Percentiles rank a stretch among this genome's conserved stretches.
Conservation (phyloP, 2,113 vertebrate species). For the Gorsachius goisagi region DNA sequence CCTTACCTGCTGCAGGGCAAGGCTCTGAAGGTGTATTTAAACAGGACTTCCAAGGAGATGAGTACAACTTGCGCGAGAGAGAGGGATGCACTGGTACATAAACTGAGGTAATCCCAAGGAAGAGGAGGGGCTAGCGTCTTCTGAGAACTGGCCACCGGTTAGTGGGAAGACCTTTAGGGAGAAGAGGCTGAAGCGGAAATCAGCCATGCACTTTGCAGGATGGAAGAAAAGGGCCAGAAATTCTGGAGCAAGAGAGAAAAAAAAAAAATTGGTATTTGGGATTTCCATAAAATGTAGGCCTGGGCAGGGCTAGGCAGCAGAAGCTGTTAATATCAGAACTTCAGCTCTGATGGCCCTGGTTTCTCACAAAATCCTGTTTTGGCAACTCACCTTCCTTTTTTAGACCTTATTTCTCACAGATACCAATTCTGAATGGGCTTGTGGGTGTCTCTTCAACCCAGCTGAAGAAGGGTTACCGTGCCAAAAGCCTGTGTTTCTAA, state of each 20-base stretch:
- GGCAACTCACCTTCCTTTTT: not conserved
- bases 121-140: not conserved
- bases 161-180: not conserved
- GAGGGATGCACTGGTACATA: not conserved
- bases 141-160: not conserved
- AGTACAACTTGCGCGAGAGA: fast-evolving
- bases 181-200: not conserved
- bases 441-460: not conserved
- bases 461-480: not conserved
- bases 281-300: not conserved
- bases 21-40: not conserved
- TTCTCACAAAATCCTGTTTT: not conserved
- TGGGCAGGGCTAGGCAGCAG: not conserved
- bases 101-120: not conserved
- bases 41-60: not conserved
- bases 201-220: not conserved
- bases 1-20: not conserved
- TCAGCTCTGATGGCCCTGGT: not conserved
- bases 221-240: not conserved
- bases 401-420: not conserved
- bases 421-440: not conserved
- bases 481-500: not conserved
- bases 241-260: not conserved
- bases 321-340: not conserved
- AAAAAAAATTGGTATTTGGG: not conserved